Base-by-base conservation (phyloP, 2,797 vertebrate species). In the Lacerta viridis region DNA sequence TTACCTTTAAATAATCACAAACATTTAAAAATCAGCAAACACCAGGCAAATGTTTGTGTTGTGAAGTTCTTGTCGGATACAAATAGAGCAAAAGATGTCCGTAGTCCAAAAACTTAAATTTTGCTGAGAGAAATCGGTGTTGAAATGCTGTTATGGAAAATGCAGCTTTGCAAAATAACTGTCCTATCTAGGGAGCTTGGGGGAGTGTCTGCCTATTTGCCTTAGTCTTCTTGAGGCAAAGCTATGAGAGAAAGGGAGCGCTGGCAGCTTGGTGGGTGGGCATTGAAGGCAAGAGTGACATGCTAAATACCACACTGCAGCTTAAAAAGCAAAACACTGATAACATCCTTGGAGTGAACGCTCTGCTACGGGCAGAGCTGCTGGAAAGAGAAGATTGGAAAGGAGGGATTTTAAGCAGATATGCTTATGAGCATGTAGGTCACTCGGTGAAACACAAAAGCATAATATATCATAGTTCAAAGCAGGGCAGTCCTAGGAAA, bases 211-310 rank as follows among this genome's bases (percentile, higher is more conserved):
- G 83, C 15, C 36, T 83, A 3, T 92, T 93, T 93, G 78, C 93
- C 72, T 94, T 91, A 33, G 39, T 71, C 0, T 41, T 59, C 0
- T 86, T 72, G 88, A 90, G 72, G 7, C 76, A 72, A 80, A 89
- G 66, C 59, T 68, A 81, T 11, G 68, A 86, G 61, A 74, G 89
- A 78, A 86, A 77, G 75, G 88, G 92, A 86, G 89, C 61, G 4
- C 27, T 84, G 90, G 69, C 86, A 74, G 75, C 93, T 94, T 84
- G 71, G 93, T 88, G 90, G 90, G 91, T 94, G 92, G 88, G 75
- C 90, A 91, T 82, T 59, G 23, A 2, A 43, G 86, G 82, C 87
- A 94, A 88, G 84, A 89, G 25, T 71, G 86, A 55, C 50, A 79
- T 0, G 1, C 0, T 77, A 83, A 2, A 46, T 90, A 87, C 64